Percentiles rank a stretch among this genome's conserved stretches.
Conservation (phyloP, 2,888 invertebrate species). For the Cerastis leucographa region DNA sequence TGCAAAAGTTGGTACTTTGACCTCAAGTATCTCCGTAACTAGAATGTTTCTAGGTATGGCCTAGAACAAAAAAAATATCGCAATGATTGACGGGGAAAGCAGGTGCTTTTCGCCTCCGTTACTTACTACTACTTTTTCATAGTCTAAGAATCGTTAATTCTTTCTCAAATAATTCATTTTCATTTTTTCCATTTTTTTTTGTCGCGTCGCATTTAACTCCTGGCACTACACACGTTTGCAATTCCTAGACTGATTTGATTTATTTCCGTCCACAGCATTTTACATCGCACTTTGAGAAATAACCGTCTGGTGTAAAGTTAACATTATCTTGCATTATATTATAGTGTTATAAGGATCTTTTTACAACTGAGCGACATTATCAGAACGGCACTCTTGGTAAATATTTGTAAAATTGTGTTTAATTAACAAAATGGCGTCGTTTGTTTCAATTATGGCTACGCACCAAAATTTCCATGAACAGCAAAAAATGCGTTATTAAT, state of each 20-base stretch:
- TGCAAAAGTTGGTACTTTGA: too few relatives aligned
- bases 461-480: too few relatives aligned
- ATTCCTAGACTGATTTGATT: conserved; percentile 45
- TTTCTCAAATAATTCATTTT: not conserved
- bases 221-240: conserved; percentile 18
- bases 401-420: too few relatives aligned
- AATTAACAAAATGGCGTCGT: not conserved
- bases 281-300: not conserved
- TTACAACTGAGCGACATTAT: not conserved
- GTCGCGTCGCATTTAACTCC: not conserved
- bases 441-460: not conserved
- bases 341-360: not conserved
- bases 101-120: too few relatives aligned
- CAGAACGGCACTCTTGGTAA: not conserved
- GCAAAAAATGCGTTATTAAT: too few relatives aligned
- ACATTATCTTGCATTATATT: not conserved
- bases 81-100: too few relatives aligned
- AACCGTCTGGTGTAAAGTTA: not conserved
- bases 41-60: too few relatives aligned
- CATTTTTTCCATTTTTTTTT: not conserved
- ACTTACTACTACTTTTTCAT: too few relatives aligned
- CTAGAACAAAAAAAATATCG: too few relatives aligned
- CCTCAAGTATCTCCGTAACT: too few relatives aligned
- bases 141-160: not conserved
- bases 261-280: conserved; percentile 10